Base-by-base conservation (phyloP, 1,140 invertebrate species). In the Neuroterus valhalla region DNA sequence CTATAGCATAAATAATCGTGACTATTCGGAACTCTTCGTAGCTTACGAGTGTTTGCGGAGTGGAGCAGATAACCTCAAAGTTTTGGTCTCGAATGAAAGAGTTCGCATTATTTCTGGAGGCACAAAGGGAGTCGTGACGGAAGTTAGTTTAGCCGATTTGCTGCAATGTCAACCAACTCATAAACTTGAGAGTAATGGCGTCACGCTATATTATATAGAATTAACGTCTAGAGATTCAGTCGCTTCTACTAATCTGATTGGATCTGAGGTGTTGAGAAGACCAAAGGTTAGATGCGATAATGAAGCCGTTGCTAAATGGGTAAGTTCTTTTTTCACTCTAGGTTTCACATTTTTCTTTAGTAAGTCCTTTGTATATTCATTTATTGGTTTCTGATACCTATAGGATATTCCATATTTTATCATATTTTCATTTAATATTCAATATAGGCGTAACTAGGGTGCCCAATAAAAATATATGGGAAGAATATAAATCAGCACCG, bases 271-370 rank as follows among this genome's bases (percentile, higher is more conserved):
- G 55, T 87, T 93, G 70, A 93, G 93, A 80, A 91, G 94, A 75
- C 96, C 96, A 11, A 93, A 95, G 86, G 95, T 98, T 31, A 92
- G 96, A 74, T 97, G 96, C 90, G 95, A 97, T 84, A 94, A 92
- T 73, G 93, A 93, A 71, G 92, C 94, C 75, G 92, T 96, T 69
- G 95, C 96, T n/a, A 92, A 93, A 81, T 94, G 93, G 91, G 95
- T 97, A 82, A 91, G 93, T 77, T 87, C 90, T 48, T 2, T 70
- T 21, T 11, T 19, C n/a, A 55, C 15, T 52, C 19, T 17, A 75
- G 38, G 8, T 70, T 70, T 48, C 45, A 66, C 55, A 67, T 70
- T 67, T 67, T 3, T 5, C 4, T 21, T 71, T 66, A 26, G 10
- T 45, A 45, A 15, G 26, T 23, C 15, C 17, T 14, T 52, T 68